These are phyloP conservation scores for Xylocopa sonorina DNA, from an alignment of 1,140 invertebrate genomes.

Conservation along the genomic window DNA sequence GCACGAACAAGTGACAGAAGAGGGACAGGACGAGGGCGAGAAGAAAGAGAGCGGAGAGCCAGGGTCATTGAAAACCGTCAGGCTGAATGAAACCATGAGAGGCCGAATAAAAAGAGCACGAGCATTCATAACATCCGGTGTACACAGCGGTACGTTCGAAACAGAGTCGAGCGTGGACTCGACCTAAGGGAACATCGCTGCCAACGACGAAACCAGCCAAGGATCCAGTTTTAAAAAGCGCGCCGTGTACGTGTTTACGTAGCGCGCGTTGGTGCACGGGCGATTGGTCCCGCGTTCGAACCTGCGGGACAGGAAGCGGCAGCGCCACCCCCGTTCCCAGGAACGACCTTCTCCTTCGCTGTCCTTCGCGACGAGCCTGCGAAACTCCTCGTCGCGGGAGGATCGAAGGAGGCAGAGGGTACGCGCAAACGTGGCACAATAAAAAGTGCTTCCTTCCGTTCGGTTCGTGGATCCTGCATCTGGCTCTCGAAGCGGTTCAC, in stretches of 20 bases:
- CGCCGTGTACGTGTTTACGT: slow-evolving; percentile 36
- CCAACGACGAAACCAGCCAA: background rate
- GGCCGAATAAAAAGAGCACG: slow-evolving; percentile 21
- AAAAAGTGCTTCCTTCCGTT: slow-evolving; percentile 79
- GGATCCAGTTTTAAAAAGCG: slow-evolving; percentile 46
- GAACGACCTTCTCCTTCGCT: slow-evolving; percentile 37
- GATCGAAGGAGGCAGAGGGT: slow-evolving; percentile 69
- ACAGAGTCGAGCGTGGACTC: slow-evolving; percentile 1
- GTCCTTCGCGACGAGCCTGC: slow-evolving; percentile 24
- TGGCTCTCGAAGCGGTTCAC: slow-evolving; percentile 54
- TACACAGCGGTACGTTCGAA: background rate
- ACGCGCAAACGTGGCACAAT: too few species aligned
- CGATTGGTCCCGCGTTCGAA: slow-evolving; percentile 56
- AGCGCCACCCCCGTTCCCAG: slow-evolving; percentile 47
- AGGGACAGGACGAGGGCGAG: too few species aligned
- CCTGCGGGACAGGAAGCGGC: slow-evolving; percentile 65
- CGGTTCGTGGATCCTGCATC: slow-evolving; percentile 69
- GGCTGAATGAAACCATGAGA: slow-evolving; percentile 16
- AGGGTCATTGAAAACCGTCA: slow-evolving; percentile 2
- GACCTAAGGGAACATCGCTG: too few species aligned
- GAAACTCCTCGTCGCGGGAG: slow-evolving; percentile 38
- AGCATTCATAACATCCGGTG: slow-evolving; percentile 35
- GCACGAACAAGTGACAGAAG: slow-evolving; percentile 21
- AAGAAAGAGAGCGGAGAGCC: background rate
- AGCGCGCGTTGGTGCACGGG: background rate